Base-by-base conservation (phyloP, 1,140 invertebrate species). In the Bicyclus anynana region DNA sequence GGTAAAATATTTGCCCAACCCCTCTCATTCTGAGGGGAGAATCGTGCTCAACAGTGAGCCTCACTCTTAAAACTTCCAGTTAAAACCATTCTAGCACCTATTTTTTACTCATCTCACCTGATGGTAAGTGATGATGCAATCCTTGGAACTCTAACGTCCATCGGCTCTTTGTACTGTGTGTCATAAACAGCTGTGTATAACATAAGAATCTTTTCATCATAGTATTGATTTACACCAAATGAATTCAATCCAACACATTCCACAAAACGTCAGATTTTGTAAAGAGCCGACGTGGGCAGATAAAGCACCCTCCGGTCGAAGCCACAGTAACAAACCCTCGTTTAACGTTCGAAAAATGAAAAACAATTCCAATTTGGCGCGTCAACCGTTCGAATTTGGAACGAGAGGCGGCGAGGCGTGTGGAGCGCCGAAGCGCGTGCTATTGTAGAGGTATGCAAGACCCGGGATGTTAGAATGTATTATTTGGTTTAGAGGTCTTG, bases 341-440 rank as follows among this genome's bases (percentile, higher is more conserved):
- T 71, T 79, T 78, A 73, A 74, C 73, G 73, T 69, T 67, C 59
- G 69, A 78, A 82, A 82, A 82, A 82, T 78, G 72, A 80, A 81
- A 79, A 77, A 81, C 79, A 82, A 80, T 82, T 80, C 73, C 72
- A 80, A 82, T 75, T 75, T 72, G 72, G 70, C 67, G 60, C 78
- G 76, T 81, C 76, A 81, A 79, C 78, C 75, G 74, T 78, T 82
- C 80, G 75, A 82, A 75, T 83, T 76, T 69, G 68, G 73, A 75
- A 68, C 59, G 68, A 55, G 73, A 74, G 72, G 76, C 75, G 76
- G 56, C 72, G 72, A 73, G 69, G 62, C 72, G 75, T 78, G 62
- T 65, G 57, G 60, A 52, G 61, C 68, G 72, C 42, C 50, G 66
- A 67, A 62, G 65, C 68, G 69, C 27, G 59, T 50, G 49, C 51